These are phyloP conservation scores for Magallana gigas DNA, from an alignment of 1,140 invertebrate genomes.

Conservation along the genomic window DNA sequence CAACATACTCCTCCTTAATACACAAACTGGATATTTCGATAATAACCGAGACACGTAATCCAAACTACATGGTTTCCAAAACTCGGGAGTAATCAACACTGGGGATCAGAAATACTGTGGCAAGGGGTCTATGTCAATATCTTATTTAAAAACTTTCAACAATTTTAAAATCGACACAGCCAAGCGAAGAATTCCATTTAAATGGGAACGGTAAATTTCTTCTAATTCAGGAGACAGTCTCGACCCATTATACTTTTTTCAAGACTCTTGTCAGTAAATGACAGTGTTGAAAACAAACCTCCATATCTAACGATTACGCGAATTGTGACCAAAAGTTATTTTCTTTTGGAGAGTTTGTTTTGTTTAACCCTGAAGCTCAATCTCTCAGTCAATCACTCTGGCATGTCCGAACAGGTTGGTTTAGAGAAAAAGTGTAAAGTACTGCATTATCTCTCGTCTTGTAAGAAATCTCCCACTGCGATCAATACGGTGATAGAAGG, in stretches of 20 bases:
- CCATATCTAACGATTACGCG: background rate
- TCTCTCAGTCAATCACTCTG: background rate
- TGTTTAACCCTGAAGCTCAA: conserved; percentile 35
- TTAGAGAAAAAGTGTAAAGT: conserved; percentile 19
- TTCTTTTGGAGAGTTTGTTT: conserved; percentile 37
- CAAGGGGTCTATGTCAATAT: conserved; percentile 12
- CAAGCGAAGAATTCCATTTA: conserved; percentile 33
- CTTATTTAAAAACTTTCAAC: conserved; percentile 38
- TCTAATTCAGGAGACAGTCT: background rate
- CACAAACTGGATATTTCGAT: background rate
- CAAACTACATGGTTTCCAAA: background rate
- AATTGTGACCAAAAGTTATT: conserved; percentile 28
- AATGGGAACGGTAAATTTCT: conserved; percentile 25
- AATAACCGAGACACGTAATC: background rate
- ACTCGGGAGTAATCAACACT: conserved; percentile 1
- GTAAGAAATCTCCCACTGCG: background rate
- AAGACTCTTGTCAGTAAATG: background rate
- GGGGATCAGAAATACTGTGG: background rate
- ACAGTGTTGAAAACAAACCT: background rate
- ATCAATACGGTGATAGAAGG: conserved; percentile 6
- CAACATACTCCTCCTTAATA: background rate
- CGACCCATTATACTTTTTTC: background rate
- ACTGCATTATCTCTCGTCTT: conserved; percentile 16
- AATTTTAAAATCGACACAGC: conserved; percentile 34
- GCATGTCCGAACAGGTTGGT: background rate